Conservation (phyloP, 2,888 invertebrate genomes). For the Apamea epomidion region DNA sequence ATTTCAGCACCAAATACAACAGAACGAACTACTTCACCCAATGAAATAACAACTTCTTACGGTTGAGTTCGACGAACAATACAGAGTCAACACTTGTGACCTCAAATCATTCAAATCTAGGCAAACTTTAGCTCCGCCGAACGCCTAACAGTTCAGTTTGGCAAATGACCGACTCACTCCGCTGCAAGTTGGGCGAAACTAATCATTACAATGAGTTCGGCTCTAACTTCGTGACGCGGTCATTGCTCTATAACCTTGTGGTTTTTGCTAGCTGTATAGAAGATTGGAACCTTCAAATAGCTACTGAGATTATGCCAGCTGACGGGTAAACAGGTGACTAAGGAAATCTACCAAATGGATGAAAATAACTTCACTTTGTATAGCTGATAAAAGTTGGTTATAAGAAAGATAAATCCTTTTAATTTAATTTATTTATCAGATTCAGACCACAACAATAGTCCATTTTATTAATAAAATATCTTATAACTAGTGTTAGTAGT, state of each 20-base stretch:
- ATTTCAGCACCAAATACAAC: not conserved
- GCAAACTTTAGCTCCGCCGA: constrained; percentile 22
- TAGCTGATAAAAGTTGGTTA: not conserved
- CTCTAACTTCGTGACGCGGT: constrained; percentile 41
- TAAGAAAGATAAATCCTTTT: no score
- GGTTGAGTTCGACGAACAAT: constrained; percentile 13
- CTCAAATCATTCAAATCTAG: constrained; percentile 34
- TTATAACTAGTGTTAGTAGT: no score
- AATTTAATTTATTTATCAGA: no score
- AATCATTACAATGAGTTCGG: constrained; percentile 43
- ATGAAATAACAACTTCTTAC: not conserved
- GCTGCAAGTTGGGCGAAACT: constrained; percentile 34
- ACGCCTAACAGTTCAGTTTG: constrained; percentile 27
- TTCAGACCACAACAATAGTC: no score
- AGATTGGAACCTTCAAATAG: constrained; percentile 16
- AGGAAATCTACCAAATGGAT: not conserved
- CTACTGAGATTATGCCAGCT: constrained; percentile 6
- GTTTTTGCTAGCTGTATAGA: constrained; percentile 47
- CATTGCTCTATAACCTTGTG: constrained; percentile 60
- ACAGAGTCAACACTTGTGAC: constrained; percentile 22
- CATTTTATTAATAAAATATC: no score
- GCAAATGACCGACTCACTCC: constrained; percentile 45
- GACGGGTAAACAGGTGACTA: not conserved
- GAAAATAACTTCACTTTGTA: not conserved
- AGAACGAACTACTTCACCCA: not conserved